phyloP scores from a whole-genome alignment of 2,888 invertebrate species.

The Lepidochitona cinerea region DNA sequence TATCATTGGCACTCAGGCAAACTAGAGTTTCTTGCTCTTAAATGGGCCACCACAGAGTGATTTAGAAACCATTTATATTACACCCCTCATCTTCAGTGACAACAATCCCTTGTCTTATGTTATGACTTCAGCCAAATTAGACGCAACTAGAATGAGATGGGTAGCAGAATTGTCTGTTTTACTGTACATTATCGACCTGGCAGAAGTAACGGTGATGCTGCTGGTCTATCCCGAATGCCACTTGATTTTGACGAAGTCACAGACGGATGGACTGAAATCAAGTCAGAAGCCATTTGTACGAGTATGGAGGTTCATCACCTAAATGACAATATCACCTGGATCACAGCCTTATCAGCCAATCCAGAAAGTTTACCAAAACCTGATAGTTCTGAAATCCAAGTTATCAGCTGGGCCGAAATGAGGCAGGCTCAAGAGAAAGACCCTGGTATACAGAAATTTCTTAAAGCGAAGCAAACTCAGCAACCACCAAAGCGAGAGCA shows the following conservation, averaged over 20 bases:
- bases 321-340: not conserved
- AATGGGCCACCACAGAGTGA: not conserved
- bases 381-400: not conserved
- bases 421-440: not conserved
- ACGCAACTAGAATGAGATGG: not conserved
- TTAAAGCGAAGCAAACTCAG: not conserved
- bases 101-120: not conserved
- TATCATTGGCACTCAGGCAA: not conserved
- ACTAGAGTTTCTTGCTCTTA: not conserved
- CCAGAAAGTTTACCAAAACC: not conserved
- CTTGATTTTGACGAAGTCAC: not conserved
- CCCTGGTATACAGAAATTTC: not conserved
- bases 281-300: not conserved
- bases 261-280: not conserved
- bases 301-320: not conserved
- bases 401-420: not conserved
- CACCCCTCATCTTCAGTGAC: not conserved
- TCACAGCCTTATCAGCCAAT: not conserved
- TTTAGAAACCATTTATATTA: not conserved
- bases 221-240: not conserved
- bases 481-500: not conserved
- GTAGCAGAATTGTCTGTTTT: not conserved
- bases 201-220: not conserved
- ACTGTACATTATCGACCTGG: not conserved
- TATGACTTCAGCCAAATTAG: not conserved